Conservation (phyloP, 2,113 vertebrate genomes). For the Helogale parvula region DNA sequence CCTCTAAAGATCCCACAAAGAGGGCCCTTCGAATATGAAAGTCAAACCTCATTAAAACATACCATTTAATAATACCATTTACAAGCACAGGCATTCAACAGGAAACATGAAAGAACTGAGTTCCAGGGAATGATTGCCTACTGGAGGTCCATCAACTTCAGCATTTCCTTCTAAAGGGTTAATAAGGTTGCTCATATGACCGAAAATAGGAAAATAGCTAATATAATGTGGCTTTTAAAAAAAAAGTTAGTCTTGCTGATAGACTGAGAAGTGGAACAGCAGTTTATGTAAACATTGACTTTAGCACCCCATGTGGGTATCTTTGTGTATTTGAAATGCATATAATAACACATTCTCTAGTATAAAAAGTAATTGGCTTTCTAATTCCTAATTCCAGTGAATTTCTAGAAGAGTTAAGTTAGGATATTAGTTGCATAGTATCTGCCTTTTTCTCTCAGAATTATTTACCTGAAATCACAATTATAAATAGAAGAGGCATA, state of each 20-base stretch:
- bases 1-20: background rate
- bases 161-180: background rate
- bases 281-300: constrained; percentile 50
- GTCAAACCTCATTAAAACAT: constrained; percentile 63
- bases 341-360: background rate
- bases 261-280: constrained; percentile 38
- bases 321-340: constrained; percentile 6
- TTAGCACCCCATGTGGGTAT: background rate
- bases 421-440: background rate
- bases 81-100: constrained; percentile 47
- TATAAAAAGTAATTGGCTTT: constrained; percentile 48
- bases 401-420: background rate
- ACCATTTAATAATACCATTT: constrained; percentile 55
- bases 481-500: background rate
- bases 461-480: background rate
- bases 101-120: constrained; percentile 53
- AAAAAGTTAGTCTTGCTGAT: constrained; percentile 64
- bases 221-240: constrained; percentile 58
- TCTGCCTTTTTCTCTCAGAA: background rate
- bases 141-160: background rate
- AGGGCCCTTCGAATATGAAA: background rate
- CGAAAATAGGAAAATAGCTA: constrained; percentile 4
- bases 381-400: background rate
- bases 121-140: background rate
- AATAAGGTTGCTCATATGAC: constrained; percentile 14